Evolutionary conservation across 2,888 invertebrate genomes (phyloP).

Genomic region (Nephrocerus scutellatus): DNA sequence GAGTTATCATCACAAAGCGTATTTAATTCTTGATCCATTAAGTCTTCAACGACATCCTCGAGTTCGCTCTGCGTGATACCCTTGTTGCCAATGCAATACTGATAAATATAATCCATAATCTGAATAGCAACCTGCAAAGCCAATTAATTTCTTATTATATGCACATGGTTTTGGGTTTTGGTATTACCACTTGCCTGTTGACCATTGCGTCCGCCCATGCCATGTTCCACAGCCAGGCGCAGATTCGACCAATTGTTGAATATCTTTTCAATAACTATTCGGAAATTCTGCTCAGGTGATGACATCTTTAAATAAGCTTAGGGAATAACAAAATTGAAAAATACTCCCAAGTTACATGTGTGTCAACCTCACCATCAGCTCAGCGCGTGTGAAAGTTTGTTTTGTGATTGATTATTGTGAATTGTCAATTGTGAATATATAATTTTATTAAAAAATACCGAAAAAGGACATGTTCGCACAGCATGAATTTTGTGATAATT

Average conservation of each 20-base stretch:
- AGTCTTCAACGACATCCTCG: conserved; percentile 59
- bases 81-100: conserved; percentile 56
- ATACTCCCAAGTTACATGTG: no score
- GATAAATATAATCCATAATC: conserved; percentile 58
- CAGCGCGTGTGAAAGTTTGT: no score
- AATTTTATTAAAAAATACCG: no score
- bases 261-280: conserved; percentile 58
- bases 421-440: no score
- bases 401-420: no score
- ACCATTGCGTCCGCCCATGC: conserved; percentile 63
- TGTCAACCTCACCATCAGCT: no score
- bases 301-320: no score
- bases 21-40: conserved; percentile 67
- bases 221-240: conserved; percentile 65
- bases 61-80: conserved; percentile 56
- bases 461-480: no score
- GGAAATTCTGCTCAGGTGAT: no score
- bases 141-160: not conserved
- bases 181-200: conserved; percentile 54
- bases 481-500: no score
- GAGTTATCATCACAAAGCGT: conserved; percentile 67
- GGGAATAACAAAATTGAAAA: no score
- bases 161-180: no score
- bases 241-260: conserved; percentile 68
- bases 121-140: conserved; percentile 55